Conservation (phyloP, 37 sponge, comb jelly and placozoan genomes). For the Tethya wilhelma region DNA sequence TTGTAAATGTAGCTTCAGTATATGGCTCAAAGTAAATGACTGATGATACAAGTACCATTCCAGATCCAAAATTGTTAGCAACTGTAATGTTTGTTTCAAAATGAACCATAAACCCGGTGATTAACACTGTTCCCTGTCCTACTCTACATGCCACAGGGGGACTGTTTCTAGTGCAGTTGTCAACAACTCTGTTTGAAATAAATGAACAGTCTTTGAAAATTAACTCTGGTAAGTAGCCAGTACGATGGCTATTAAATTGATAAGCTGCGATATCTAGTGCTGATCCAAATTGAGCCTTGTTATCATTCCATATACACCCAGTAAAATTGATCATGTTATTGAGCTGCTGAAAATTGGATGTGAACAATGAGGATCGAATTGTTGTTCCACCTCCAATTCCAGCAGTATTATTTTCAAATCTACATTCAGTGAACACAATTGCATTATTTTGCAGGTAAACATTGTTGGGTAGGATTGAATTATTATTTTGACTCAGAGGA, state of each 20-base stretch:
- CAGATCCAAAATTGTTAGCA: not conserved
- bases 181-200: not conserved
- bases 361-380: not conserved
- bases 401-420: slow-evolving; percentile 1
- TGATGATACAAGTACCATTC: not conserved
- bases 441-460: too few relatives aligned
- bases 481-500: too few relatives aligned
- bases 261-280: slow-evolving; percentile 10
- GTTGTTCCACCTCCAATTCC: slow-evolving; percentile 9
- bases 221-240: slow-evolving; percentile 16
- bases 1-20: not conserved
- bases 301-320: slow-evolving; percentile 17
- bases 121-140: not conserved
- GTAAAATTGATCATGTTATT: not conserved
- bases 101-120: not conserved
- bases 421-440: not conserved
- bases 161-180: too few relatives aligned
- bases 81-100: not conserved
- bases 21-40: not conserved
- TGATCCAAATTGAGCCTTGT: slow-evolving; percentile 26
- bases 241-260: not conserved
- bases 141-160: too few relatives aligned
- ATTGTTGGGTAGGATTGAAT: too few relatives aligned
- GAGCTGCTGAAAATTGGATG: too few relatives aligned
- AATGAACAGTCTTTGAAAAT: not conserved